These are phyloP conservation scores for Eristalis tenax DNA, from an alignment of 2,888 invertebrate genomes.

Conservation along the genomic window DNA sequence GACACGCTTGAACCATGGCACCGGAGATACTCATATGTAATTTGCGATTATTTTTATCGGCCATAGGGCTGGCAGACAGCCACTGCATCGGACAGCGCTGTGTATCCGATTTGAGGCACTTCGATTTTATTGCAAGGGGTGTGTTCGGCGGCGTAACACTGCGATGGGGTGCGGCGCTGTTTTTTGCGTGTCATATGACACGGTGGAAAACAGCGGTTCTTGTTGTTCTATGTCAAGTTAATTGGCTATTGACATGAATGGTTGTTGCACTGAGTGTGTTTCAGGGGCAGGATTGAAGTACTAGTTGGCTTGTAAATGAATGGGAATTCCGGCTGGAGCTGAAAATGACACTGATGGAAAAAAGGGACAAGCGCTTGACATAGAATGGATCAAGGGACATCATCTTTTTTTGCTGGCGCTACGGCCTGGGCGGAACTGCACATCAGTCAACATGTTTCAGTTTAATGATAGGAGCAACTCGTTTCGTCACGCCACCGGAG, in stretches of 20 bases:
- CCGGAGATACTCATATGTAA: background rate
- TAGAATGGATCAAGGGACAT: no score
- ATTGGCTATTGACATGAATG: background rate
- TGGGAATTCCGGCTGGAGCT: background rate
- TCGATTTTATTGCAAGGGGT: background rate
- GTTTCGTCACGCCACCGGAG: no score
- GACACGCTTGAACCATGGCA: background rate
- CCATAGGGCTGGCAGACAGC: background rate
- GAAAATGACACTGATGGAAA: no score
- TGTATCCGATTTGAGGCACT: slow-evolving; percentile 2
- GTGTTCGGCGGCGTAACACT: background rate
- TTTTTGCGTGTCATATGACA: background rate
- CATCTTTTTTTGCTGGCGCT: no score
- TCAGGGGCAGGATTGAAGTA: background rate
- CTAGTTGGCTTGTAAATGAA: background rate
- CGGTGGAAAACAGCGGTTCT: background rate
- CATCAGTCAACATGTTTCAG: no score
- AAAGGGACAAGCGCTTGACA: no score
- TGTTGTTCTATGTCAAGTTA: background rate
- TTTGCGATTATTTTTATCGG: slow-evolving; percentile 24
- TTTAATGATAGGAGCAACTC: no score
- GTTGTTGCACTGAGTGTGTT: background rate
- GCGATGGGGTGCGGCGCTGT: background rate
- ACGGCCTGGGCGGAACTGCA: no score
- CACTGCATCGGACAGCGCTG: slow-evolving; percentile 1